Evolutionary conservation across 1,140 invertebrate species (phyloP).

Genomic region (Drosophila nigromelanica): DNA sequence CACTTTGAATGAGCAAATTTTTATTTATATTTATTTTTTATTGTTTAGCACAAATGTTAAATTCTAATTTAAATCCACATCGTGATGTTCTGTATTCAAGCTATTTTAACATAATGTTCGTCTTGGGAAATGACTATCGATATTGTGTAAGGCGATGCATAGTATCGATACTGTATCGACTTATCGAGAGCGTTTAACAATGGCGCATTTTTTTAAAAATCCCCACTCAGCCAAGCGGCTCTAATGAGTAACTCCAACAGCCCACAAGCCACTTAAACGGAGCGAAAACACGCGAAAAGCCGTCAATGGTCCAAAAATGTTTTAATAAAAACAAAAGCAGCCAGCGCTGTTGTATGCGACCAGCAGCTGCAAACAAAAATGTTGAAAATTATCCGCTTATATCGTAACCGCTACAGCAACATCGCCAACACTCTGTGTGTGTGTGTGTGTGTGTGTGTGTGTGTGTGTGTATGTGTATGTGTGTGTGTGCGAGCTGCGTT

Average conservation of each 20-base stretch:
- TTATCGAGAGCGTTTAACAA: too few species aligned
- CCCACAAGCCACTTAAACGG: conserved; percentile 39
- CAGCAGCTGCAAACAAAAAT: conserved; percentile 57
- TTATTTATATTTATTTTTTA: conserved; percentile 52
- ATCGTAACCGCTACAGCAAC: conserved; percentile 10
- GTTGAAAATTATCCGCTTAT: conserved; percentile 67
- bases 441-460: neutral
- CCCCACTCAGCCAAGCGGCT: neutral
- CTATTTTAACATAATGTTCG: too few species aligned
- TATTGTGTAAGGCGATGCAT: too few species aligned
- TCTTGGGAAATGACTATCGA: too few species aligned
- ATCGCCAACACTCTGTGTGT: neutral
- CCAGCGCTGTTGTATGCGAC: conserved; percentile 23
- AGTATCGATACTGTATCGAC: too few species aligned
- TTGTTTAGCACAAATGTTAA: too few species aligned
- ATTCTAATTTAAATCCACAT: too few species aligned
- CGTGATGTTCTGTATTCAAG: too few species aligned
- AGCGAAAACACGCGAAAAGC: conserved; percentile 35
- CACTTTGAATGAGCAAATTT: conserved; percentile 72
- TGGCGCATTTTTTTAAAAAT: neutral
- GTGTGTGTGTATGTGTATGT: neutral
- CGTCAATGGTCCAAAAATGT: conserved; percentile 40
- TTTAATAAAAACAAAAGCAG: conserved; percentile 51
- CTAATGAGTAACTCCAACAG: conserved; percentile 43
- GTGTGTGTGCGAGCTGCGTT: conserved; percentile 34